phyloP scores from a whole-genome alignment of 2,113 vertebrate species.

The Entomyzon cyanotis region DNA sequence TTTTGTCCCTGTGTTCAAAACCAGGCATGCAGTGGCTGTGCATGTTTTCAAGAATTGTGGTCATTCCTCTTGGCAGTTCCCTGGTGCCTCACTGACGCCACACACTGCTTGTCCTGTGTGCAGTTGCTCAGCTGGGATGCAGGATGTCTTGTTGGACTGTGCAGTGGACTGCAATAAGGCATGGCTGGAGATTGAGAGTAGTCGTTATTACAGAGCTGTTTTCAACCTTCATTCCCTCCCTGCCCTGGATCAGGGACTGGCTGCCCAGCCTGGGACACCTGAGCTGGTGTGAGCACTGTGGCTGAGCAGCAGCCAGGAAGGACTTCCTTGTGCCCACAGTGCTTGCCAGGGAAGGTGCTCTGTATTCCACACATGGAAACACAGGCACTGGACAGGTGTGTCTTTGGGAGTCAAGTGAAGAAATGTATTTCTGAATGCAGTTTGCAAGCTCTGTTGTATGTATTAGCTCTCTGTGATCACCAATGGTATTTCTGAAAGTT shows the following conservation, averaged over 20 bases:
- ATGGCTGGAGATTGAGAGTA: neutral
- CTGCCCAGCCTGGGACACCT: fast-evolving
- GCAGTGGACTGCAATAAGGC: neutral
- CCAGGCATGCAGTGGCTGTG: neutral
- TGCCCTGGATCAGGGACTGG: neutral
- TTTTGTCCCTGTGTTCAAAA: neutral
- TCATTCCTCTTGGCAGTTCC: fast-evolving
- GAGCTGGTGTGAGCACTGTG: fast-evolving
- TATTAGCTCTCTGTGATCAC: neutral
- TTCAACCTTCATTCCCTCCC: neutral
- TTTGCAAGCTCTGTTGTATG: neutral
- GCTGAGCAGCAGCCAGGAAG: neutral
- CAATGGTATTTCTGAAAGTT: neutral
- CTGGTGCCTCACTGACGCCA: neutral
- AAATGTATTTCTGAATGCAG: neutral
- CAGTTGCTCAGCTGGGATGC: fast-evolving
- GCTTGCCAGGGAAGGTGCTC: too few relatives aligned
- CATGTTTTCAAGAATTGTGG: neutral
- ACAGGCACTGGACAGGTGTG: fast-evolving
- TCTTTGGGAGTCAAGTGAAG: neutral
- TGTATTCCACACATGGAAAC: fast-evolving
- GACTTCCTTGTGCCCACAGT: fast-evolving
- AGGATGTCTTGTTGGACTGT: neutral
- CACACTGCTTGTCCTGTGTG: fast-evolving
- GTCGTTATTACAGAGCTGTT: neutral